Base-by-base conservation (phyloP, 2,113 vertebrate genomes). In the Rhinogobius similis region DNA sequence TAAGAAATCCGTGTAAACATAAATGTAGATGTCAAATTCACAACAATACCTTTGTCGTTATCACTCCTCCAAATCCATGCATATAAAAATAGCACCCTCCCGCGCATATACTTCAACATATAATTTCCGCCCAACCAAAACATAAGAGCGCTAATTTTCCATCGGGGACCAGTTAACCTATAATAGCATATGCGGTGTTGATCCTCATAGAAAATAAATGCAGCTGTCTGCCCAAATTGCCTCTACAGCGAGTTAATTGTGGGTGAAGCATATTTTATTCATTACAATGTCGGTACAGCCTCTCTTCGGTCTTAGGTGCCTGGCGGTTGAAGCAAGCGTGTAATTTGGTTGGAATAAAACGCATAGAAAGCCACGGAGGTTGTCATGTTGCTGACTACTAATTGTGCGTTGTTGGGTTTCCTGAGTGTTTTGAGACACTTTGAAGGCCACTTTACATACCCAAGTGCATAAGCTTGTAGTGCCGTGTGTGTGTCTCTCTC, bases 331-430 rank as follows among this genome's bases (percentile, higher is more conserved):
- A 73, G 59, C 53, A 62, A 67, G 11, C 41, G 26, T 67, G 75
- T 71, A 81, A 66, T 75, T 68, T 67, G 46, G 62, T 72, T 69
- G 38, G 83, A 82, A 72, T 74, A 67, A 76, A 82, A 70, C 76
- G 58, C 55, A 67, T 27, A 59, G 52, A 65, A 65, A 78, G 58
- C 62, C 70, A 85, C 53, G 29, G 56, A 14, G 11, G 66, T 67
- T 58, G 77, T 70, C 71, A 58, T 68, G 66, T 79, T 83, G 68
- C 65, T 67, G 69, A 74, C 74, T 77, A 68, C 67, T 76, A 78
- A 79, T 82, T 80, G 67, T 21, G 8, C 32, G 12, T 68, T 76
- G 62, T 75, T 46, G 77, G 69, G 73, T 63, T 55, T 26, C 39
- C 29, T 27, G 5, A 43, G 55, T 44, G 39, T 67, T 52, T 46